These are phyloP conservation scores for Cosmia trapezina DNA, from an alignment of 2,888 invertebrate species.

Conservation along the genomic window DNA sequence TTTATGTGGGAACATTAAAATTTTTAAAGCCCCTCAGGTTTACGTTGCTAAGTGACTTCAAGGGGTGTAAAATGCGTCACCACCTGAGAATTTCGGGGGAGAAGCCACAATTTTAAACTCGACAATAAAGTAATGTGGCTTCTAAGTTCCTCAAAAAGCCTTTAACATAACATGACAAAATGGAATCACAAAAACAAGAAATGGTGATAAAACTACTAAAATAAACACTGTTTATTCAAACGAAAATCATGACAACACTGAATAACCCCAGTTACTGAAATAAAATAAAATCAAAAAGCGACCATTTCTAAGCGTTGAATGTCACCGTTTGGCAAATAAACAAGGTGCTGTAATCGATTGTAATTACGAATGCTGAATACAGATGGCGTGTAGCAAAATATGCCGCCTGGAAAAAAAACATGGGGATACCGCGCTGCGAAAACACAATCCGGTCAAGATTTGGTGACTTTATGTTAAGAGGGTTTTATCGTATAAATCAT, in stretches of 20 bases:
- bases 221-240: conserved; percentile 8
- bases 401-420: conserved; percentile 78
- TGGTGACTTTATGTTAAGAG: conserved; percentile 67
- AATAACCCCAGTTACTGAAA: conserved; percentile 11
- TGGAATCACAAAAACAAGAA: not conserved
- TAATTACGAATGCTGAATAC: conserved; percentile 77
- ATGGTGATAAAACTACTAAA: not conserved
- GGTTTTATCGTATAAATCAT: conserved; percentile 51
- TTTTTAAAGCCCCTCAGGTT: conserved; percentile 52
- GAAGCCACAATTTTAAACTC: conserved; percentile 47
- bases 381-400: conserved; percentile 77
- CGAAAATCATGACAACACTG: conserved; percentile 20
- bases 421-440: conserved; percentile 73
- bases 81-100: conserved; percentile 52
- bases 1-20: conserved; percentile 47
- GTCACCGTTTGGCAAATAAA: conserved; percentile 59
- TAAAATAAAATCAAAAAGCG: conserved; percentile 29
- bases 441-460: conserved; percentile 77
- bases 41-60: conserved; percentile 61
- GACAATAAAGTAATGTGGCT: conserved; percentile 19
- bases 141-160: conserved; percentile 7
- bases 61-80: conserved; percentile 58
- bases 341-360: conserved; percentile 73
- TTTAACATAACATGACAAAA: not conserved
- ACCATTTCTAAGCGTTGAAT: conserved; percentile 22